phyloP scores from a whole-genome alignment of 1,140 invertebrate species.

The Drosophila takahashii region DNA sequence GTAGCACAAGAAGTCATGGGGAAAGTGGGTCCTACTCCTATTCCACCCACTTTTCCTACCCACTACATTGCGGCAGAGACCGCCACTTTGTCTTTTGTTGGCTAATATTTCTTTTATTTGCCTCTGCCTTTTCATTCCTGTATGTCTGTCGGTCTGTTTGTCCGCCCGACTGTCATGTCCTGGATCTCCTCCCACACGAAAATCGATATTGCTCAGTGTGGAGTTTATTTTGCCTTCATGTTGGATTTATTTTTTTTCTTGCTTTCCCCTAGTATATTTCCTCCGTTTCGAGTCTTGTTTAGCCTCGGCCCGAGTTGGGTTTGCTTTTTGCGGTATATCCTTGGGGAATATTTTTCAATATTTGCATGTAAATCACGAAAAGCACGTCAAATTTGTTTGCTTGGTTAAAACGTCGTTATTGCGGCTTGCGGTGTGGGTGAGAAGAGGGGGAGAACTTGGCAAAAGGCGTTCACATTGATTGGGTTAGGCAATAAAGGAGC shows the following conservation, averaged over 20 bases:
- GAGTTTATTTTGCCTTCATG: constrained; percentile 50
- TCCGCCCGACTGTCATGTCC: constrained; percentile 41
- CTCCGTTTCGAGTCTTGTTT: constrained; percentile 54
- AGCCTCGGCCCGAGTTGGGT: constrained; percentile 51
- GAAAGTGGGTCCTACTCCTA: constrained; percentile 1
- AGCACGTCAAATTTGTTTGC: constrained; percentile 84
- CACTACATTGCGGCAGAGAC: constrained; percentile 17
- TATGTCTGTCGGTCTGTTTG: constrained; percentile 20
- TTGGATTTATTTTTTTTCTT: constrained; percentile 19
- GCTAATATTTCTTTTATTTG: constrained; percentile 82
- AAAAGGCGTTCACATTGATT: constrained; percentile 74
- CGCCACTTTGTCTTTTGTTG: constrained; percentile 79
- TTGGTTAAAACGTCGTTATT: constrained; percentile 82
- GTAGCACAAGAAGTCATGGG: not conserved
- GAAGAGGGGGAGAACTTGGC: constrained; percentile 22
- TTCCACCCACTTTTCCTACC: not conserved
- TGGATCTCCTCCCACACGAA: constrained; percentile 57
- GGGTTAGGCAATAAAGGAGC: constrained; percentile 76
- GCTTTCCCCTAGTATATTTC: constrained; percentile 10
- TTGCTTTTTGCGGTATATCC: constrained; percentile 79
- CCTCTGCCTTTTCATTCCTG: constrained; percentile 48
- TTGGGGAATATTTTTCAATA: constrained; percentile 84
- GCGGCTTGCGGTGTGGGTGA: constrained; percentile 55
- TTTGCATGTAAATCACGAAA: constrained; percentile 84
- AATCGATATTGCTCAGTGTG: constrained; percentile 76